These are phyloP conservation scores for Rhimphoctona megacephalus DNA, from an alignment of 2,888 invertebrate species.

Conservation along the genomic window DNA sequence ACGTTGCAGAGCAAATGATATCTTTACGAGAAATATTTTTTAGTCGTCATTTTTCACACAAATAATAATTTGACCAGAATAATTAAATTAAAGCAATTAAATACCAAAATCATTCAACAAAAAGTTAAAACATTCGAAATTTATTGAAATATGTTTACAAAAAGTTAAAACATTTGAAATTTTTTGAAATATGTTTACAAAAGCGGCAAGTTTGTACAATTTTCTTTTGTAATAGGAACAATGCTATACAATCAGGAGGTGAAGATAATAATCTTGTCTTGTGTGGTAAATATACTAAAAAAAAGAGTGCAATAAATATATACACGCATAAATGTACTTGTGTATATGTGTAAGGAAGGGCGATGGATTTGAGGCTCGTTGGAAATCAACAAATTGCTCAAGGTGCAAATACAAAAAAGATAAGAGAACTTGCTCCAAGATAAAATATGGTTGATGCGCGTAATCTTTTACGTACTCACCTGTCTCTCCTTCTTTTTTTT, in stretches of 20 bases:
- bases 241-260: slow-evolving; percentile 3
- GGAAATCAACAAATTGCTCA: slow-evolving; percentile 66
- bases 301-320: neutral
- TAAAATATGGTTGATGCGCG: slow-evolving; percentile 58
- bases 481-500: neutral
- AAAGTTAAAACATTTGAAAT: neutral
- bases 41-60: neutral
- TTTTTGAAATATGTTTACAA: neutral
- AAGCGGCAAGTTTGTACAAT: slow-evolving; percentile 19
- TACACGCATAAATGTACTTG: neutral
- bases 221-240: slow-evolving; percentile 32
- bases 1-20: too few species aligned
- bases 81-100: too few species aligned
- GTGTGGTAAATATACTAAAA: slow-evolving; percentile 1
- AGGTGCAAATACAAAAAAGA: slow-evolving; percentile 66
- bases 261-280: slow-evolving; percentile 43
- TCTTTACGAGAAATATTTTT: neutral
- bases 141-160: neutral
- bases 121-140: too few species aligned
- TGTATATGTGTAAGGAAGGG: neutral
- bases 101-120: too few species aligned
- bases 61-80: too few species aligned
- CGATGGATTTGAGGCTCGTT: slow-evolving; percentile 26
- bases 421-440: slow-evolving; percentile 55
- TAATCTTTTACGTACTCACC: slow-evolving; percentile 24